Conservation (phyloP, 2,113 vertebrate genomes). For the Pogonocichla stellata region DNA sequence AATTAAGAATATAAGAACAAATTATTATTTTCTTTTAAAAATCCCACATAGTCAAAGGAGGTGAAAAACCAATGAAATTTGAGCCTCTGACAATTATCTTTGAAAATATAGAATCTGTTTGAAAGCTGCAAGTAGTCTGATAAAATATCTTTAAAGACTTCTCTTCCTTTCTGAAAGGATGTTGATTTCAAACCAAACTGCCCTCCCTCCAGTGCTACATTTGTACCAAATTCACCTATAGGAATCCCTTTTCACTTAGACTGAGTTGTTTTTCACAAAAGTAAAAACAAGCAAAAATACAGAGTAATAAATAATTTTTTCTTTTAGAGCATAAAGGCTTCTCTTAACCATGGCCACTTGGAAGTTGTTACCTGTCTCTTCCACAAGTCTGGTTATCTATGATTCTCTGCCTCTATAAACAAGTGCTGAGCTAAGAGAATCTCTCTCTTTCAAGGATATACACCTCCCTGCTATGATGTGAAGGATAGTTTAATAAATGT, state of each 20-base stretch:
- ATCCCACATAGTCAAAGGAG: accelerated
- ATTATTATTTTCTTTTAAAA: background rate
- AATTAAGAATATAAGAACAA: background rate
- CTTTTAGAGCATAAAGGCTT: background rate
- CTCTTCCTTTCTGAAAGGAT: background rate
- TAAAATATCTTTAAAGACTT: background rate
- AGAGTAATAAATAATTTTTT: background rate
- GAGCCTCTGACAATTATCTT: background rate
- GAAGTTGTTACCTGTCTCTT: background rate
- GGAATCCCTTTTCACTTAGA: background rate
- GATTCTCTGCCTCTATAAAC: background rate
- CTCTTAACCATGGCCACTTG: background rate
- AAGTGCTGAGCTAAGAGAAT: background rate
- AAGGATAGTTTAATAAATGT: background rate
- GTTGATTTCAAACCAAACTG: background rate
- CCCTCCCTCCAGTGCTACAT: accelerated
- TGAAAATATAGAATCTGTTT: background rate
- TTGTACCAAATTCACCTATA: background rate
- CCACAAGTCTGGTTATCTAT: background rate
- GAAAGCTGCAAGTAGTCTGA: background rate
- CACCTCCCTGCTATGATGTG: accelerated
- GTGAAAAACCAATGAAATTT: background rate
- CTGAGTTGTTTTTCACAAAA: background rate
- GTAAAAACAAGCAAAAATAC: background rate
- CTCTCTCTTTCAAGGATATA: background rate